Evolutionary conservation across 2,113 vertebrate species (phyloP).

Genomic region (Lonchura striata): DNA sequence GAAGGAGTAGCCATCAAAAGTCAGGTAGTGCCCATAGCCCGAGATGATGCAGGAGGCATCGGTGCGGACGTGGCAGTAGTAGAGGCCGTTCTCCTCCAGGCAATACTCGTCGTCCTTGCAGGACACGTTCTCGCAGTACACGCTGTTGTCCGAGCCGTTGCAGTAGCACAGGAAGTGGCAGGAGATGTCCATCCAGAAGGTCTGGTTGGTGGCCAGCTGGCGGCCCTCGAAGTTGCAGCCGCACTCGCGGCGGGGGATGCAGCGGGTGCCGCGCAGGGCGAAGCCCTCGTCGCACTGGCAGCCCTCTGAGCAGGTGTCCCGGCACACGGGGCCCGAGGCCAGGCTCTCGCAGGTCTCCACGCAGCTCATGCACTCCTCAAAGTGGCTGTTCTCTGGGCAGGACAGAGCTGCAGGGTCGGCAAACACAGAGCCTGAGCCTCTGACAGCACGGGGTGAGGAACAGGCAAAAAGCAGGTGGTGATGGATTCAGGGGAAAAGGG

Average conservation of each 20-base stretch:
- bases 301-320: constrained; percentile 85
- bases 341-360: constrained; percentile 87
- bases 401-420: constrained; percentile 80
- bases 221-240: constrained; percentile 88
- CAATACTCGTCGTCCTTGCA: constrained; percentile 90
- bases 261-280: constrained; percentile 79
- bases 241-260: constrained; percentile 85
- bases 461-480: fast-evolving
- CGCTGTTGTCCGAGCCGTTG: constrained; percentile 91
- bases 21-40: constrained; percentile 92
- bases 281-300: constrained; percentile 93
- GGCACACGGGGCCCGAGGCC: constrained; percentile 79
- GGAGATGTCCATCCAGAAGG: constrained; percentile 93
- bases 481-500: fast-evolving
- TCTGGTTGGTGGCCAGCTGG: constrained; percentile 88
- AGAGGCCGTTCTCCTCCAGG: constrained; percentile 83
- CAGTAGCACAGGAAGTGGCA: constrained; percentile 96
- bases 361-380: constrained; percentile 91
- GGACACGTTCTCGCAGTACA: constrained; percentile 85
- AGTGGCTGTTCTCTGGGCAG: constrained; percentile 93
- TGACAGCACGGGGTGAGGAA: fast-evolving
- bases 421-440: background rate
- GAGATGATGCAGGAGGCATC: constrained; percentile 89
- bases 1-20: constrained; percentile 87
- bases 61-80: constrained; percentile 84